Base-by-base conservation (phyloP, 2,888 invertebrate genomes). In the Apotomis turbidana region DNA sequence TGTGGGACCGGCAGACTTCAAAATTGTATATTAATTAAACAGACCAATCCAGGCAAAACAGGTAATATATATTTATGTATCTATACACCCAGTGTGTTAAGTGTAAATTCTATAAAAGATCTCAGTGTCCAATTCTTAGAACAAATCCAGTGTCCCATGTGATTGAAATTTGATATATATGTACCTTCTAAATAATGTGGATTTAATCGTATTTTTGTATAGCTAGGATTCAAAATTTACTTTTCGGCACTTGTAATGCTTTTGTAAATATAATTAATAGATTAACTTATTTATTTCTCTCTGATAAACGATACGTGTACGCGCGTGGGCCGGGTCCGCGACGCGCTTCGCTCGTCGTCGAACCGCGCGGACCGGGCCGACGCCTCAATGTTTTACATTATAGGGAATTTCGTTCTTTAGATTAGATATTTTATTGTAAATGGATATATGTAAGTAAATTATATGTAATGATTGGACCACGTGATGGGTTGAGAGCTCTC, bases 381-480 rank as follows among this genome's bases (percentile, higher is more conserved):
- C 81, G 80, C 76, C 59, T 73, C 79, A 77, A 74, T 80, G 77
- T 87, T 89, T 71, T 88, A 87, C 88, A 90, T 88, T 88, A 84
- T 90, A 91, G 91, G 86, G 83, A 92, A 91, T 90, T 90, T 90
- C 87, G 91, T 93, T 93, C 88, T 88, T 80, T 93, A 93, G 93
- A 90, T 91, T 93, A 91, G 88, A 92, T 91, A 93, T 91, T 92
- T 91, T 92, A 93, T 91, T 92, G 92, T 93, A 92, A 90, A 82
- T 81, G 83, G 81, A 83, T 88, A 88, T 87, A 84, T 83, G 87
- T 86, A 88, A 87, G 85, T 87, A 85, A 85, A 83, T 83, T 81
- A 85, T 83, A 76, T 77, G 87, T 87, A 89, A 90, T 90, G 93
- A 88, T 89, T 88, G 91, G 90, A 91, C 91, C 91, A 90, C 85